Evolutionary conservation across 2,888 invertebrate genomes (phyloP).

Genomic region (Stictocephala bisonia): DNA sequence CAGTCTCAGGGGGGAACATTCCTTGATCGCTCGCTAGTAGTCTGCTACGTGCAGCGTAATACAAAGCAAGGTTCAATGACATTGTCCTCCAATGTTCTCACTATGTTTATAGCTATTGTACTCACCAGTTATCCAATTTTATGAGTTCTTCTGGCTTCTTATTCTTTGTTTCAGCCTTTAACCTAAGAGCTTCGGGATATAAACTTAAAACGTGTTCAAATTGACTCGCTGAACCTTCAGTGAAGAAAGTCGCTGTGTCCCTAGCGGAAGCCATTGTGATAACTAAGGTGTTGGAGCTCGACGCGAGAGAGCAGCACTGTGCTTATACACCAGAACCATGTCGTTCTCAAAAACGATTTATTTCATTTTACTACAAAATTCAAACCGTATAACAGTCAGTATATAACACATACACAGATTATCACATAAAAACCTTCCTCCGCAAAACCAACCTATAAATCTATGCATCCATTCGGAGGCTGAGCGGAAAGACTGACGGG

Average conservation of each 20-base stretch:
- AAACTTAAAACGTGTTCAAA: slow-evolving; percentile 90
- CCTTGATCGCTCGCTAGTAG: slow-evolving; percentile 58
- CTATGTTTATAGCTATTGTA: slow-evolving; percentile 41
- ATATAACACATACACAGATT: too few relatives aligned
- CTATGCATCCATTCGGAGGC: slow-evolving; percentile 9
- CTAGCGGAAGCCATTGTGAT: slow-evolving; percentile 81
- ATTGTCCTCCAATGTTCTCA: slow-evolving; percentile 53
- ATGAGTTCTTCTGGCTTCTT: slow-evolving; percentile 95
- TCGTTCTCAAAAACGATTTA: slow-evolving; percentile 39
- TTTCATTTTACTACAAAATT: slow-evolving; percentile 3
- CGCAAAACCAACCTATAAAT: slow-evolving; percentile 34
- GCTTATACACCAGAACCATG: not conserved
- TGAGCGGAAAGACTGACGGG: not conserved
- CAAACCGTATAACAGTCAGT: too few relatives aligned
- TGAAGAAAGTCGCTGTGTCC: slow-evolving; percentile 94
- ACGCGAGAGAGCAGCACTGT: slow-evolving; percentile 49
- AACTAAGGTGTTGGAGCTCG: slow-evolving; percentile 53
- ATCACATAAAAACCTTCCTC: too few relatives aligned
- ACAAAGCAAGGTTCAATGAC: slow-evolving; percentile 65
- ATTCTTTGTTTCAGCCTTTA: slow-evolving; percentile 90
- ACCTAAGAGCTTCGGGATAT: slow-evolving; percentile 90
- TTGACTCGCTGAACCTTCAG: slow-evolving; percentile 84
- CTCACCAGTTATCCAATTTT: slow-evolving; percentile 96
- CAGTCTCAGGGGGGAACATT: slow-evolving; percentile 58
- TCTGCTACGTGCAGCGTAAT: slow-evolving; percentile 56